Evolutionary conservation across 2,113 vertebrate genomes (phyloP).

Genomic region (Bucco capensis): DNA sequence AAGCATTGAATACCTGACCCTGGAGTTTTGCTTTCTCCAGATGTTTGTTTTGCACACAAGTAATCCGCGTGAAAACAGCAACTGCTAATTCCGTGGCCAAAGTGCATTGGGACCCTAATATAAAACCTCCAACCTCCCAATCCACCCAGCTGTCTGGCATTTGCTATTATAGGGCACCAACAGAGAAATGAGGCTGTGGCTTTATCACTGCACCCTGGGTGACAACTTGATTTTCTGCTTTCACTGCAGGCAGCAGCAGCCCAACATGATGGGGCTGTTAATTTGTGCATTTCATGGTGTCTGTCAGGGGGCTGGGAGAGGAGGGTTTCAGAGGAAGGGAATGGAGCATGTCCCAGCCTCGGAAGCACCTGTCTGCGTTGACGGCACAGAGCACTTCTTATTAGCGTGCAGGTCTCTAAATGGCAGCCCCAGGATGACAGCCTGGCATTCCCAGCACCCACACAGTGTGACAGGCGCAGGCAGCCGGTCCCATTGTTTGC

Average conservation of each 20-base stretch:
- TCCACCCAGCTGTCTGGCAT: slow-evolving; percentile 85
- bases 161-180: slow-evolving; percentile 89
- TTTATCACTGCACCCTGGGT: slow-evolving; percentile 83
- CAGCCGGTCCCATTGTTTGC: slow-evolving; percentile 91
- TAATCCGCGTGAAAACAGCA: slow-evolving; percentile 68
- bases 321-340: slow-evolving; percentile 78
- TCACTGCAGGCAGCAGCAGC: slow-evolving; percentile 84
- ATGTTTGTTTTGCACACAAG: slow-evolving; percentile 72
- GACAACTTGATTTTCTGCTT: slow-evolving; percentile 96
- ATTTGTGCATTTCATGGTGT: slow-evolving; percentile 89
- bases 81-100: slow-evolving; percentile 81
- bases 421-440: slow-evolving; percentile 81
- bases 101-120: slow-evolving; percentile 76
- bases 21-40: slow-evolving; percentile 61
- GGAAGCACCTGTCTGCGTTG: slow-evolving; percentile 93
- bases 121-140: slow-evolving; percentile 77
- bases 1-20: not conserved
- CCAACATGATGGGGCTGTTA: slow-evolving; percentile 92
- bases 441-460: slow-evolving; percentile 80
- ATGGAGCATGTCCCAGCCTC: slow-evolving; percentile 83
- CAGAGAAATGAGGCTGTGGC: slow-evolving; percentile 84
- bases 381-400: slow-evolving; percentile 89
- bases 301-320: slow-evolving; percentile 80
- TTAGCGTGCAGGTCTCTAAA: slow-evolving; percentile 87
- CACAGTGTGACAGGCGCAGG: slow-evolving; percentile 86